Evolutionary conservation across 2,113 vertebrate genomes (phyloP), one percentile per base, ranked within the genome.

Genomic region (Pteropus alecto): DNA sequence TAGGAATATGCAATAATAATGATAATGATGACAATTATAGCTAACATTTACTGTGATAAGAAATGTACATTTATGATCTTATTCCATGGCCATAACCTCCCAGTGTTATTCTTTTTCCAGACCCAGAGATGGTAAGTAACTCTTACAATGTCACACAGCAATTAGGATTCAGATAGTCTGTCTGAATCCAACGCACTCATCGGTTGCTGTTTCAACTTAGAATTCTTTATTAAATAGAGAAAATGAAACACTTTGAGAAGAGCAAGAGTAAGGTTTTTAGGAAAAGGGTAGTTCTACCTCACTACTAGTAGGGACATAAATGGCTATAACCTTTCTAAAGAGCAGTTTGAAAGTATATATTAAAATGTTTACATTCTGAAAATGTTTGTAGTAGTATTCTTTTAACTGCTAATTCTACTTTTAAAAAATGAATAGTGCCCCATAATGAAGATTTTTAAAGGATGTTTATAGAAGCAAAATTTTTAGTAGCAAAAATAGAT

Each of bases 401-500:
- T 87, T 73, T 67, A 91, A 84, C 28, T 51, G 93, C 13, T 54
- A 93, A 87, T 67, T 93, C 41, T 74, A 68, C 43, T 60, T 94
- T 60, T 30, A 41, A 89, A 94, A 89, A 95, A 65, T 84, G 7
- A 78, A 19, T 61, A 41, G 58, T 43, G 13, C 30, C 19, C 41
- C 48, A 21, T 92, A 97, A 67, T 77, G 88, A 93, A 93, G 58
- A 30, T 89, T 74, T 92, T 92, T 87, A 24, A 89, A 94, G 91
- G 68, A 81, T 68, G 9, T 76, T 76, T 24, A 54, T 48, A 70
- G 56, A 35, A 93, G 51, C 88, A 87, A 63, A 90, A 67, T 19
- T 86, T 95, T 90, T 92, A 95, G 74, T 60, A 74, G 48, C 56
- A 86, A 90, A 94, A 73, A 54, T n/a, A 68, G 24, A 95, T 87